Percentiles rank a stretch among this genome's conserved stretches.
Conservation (phyloP, 2,797 vertebrate genomes). For the Sphenodon punctatus region DNA sequence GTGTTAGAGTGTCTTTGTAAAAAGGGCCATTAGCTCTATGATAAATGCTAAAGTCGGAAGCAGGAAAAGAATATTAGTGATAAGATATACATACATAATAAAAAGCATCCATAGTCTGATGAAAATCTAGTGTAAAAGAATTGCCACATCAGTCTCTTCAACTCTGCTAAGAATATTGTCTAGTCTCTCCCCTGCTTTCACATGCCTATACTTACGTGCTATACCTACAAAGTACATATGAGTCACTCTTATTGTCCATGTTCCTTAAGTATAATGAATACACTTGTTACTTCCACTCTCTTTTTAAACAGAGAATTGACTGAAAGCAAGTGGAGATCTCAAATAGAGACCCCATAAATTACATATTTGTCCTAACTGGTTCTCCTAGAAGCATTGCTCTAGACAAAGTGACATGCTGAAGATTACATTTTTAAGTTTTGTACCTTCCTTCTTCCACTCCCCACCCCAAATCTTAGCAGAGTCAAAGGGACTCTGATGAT, state of each 20-base stretch:
- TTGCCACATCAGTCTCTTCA: no score
- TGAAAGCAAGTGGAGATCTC: slow-evolving; percentile 31
- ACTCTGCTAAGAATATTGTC: no score
- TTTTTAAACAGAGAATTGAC: slow-evolving; percentile 27
- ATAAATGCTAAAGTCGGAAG: no score
- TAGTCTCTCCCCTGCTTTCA: not conserved
- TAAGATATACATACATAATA: no score
- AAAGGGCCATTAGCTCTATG: no score
- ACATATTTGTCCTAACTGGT: slow-evolving; percentile 17
- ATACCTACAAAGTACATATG: slow-evolving; percentile 18
- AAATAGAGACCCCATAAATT: slow-evolving; percentile 27
- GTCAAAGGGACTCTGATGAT: not conserved
- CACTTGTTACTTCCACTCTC: slow-evolving; percentile 21
- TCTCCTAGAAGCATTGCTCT: not conserved
- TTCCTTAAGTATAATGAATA: slow-evolving; percentile 28
- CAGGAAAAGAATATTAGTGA: no score
- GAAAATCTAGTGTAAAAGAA: no score
- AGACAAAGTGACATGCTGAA: slow-evolving; percentile 26
- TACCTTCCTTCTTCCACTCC: not conserved
- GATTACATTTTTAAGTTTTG: not conserved
- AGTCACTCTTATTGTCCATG: slow-evolving; percentile 29
- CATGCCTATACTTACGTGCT: not conserved
- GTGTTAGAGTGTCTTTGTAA: no score
- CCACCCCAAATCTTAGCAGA: slow-evolving; percentile 1
- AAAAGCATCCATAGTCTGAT: no score